These are phyloP conservation scores for Stichodactyla helianthus DNA, from an alignment of 64 coral and sea anemone species.

Conservation along the genomic window DNA sequence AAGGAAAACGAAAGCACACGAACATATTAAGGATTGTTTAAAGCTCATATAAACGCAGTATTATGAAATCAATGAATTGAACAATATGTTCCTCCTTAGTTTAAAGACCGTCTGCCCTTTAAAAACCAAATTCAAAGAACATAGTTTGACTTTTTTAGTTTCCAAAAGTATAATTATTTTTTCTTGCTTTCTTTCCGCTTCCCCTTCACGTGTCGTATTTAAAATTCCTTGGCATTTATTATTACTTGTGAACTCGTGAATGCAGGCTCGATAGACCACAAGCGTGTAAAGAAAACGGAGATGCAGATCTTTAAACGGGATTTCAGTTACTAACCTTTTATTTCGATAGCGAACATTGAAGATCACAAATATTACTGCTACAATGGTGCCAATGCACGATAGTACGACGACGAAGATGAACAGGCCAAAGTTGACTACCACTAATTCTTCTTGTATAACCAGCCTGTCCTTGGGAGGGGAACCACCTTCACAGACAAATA, in stretches of 20 bases:
- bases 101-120: background rate
- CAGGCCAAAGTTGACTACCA: background rate
- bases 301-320: background rate
- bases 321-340: background rate
- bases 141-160: too few relatives aligned
- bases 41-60: background rate
- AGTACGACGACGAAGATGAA: background rate
- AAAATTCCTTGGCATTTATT: too few relatives aligned
- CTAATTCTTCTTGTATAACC: background rate
- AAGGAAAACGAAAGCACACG: background rate
- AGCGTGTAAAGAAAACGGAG: too few relatives aligned
- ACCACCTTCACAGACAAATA: background rate
- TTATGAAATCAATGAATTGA: background rate
- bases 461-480: background rate
- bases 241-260: background rate
- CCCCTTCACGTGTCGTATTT: too few relatives aligned
- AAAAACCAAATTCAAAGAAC: too few relatives aligned
- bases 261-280: background rate
- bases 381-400: background rate
- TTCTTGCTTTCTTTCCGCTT: too few relatives aligned
- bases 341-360: constrained; percentile 1
- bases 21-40: background rate
- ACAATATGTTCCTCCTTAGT: background rate
- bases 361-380: background rate
- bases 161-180: too few relatives aligned